A percentile compares a stretch with the other conserved stretches of the same genome.
Conservation (phyloP, 2,113 vertebrate species). For the Scolopax mira region DNA sequence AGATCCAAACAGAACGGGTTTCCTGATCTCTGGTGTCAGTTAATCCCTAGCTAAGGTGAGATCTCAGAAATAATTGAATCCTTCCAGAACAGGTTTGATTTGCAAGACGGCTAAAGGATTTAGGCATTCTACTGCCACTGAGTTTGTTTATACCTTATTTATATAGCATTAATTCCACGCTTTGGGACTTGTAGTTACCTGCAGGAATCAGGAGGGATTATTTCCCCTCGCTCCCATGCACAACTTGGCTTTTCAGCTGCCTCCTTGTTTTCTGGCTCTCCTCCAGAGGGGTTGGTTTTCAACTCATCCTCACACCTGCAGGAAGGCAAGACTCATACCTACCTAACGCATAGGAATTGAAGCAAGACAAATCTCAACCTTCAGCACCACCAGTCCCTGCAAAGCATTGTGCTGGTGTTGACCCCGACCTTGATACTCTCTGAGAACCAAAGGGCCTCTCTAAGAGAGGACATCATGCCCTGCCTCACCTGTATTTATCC, state of each 20-base stretch:
- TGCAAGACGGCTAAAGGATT: neutral
- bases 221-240: neutral
- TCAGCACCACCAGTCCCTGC: neutral
- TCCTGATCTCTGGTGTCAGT: neutral
- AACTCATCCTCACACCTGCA: neutral
- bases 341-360: neutral
- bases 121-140: neutral
- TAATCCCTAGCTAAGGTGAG: neutral
- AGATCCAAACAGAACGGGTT: neutral
- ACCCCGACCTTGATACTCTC: neutral
- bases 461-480: neutral
- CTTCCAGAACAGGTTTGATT: neutral
- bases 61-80: slow-evolving; percentile 16
- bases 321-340: neutral
- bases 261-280: neutral
- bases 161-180: neutral
- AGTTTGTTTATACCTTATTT: slow-evolving; percentile 31
- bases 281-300: neutral
- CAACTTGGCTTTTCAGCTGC: neutral
- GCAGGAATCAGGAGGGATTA: slow-evolving; percentile 22
- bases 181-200: neutral
- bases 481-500: neutral
- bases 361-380: neutral
- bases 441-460: neutral
- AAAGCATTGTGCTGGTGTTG: neutral